A percentile compares a stretch with the other conserved stretches of the same genome.
These are phyloP conservation scores for Albula glossodonta DNA, from an alignment of 2,113 vertebrate genomes.

Conservation along the genomic window DNA sequence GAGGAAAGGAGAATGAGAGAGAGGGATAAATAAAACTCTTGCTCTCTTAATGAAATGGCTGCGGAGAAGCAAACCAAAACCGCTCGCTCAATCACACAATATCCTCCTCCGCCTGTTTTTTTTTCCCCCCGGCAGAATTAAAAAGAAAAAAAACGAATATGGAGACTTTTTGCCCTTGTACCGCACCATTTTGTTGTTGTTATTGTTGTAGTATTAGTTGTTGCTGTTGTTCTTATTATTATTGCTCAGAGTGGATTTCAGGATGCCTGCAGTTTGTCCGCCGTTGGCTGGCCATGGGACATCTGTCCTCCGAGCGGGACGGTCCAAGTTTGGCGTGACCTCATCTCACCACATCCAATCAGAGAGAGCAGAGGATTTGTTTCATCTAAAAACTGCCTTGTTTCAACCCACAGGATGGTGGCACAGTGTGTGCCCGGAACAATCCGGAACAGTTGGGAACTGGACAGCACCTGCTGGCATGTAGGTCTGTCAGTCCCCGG, in stretches of 20 bases:
- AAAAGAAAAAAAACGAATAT: background rate
- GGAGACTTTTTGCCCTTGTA: background rate
- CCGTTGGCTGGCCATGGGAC: background rate
- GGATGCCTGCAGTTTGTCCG: background rate
- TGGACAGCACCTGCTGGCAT: background rate
- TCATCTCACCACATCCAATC: background rate
- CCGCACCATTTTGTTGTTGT: background rate
- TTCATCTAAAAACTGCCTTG: background rate
- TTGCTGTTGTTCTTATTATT: background rate
- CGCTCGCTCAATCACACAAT: background rate
- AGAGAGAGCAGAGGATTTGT: background rate
- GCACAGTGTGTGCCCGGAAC: background rate
- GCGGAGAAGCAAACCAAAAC: slow-evolving; percentile 14
- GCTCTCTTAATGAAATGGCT: slow-evolving; percentile 10
- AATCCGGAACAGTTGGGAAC: background rate
- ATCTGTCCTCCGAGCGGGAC: background rate
- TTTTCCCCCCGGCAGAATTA: too few relatives aligned
- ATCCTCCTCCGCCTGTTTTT: too few relatives aligned
- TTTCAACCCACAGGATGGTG: background rate
- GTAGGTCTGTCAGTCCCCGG: background rate
- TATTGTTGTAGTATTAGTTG: too few relatives aligned
- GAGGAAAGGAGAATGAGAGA: slow-evolving; percentile 13
- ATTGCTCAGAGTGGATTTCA: background rate
- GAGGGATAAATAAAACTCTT: background rate
- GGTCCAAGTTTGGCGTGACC: background rate